Evolutionary conservation across 2,113 vertebrate species (phyloP), one percentile per base, ranked within the genome.

Genomic region (Zosterops lateralis): DNA sequence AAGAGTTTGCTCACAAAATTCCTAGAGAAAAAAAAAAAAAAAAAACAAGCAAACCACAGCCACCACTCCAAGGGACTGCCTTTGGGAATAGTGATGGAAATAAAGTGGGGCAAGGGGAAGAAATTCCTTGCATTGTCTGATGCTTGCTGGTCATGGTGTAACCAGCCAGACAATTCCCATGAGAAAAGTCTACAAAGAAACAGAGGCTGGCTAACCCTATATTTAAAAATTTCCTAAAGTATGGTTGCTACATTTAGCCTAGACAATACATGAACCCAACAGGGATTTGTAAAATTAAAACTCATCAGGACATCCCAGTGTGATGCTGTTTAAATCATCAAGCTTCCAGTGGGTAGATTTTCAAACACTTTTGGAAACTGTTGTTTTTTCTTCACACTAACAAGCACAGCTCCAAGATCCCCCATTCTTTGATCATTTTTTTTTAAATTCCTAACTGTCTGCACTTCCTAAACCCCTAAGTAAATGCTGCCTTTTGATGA

Each of bases 131-230:
- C 78, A 76, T 77, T 83, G 79, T 56, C 68, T 93, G 74, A 47
- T 32, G 40, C 76, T 80, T 51, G 62, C 72, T 38, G 78, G 84
- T 83, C 60, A 34, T 36, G 67, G 47, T 72, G 31, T 50, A 85
- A 79, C 71, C 47, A 87, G 74, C 14, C 87, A 93, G 87, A 61
- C 38, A 66, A 85, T 66, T 89, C 84, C 93, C 92, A 86, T 12
- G 79, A 94, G 82, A 91, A 85, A 89, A 91, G 82, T 31, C 87
- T 73, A 62, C 90, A 83, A 54, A 89, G 78, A 87, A 76, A 54
- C 42, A 83, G 50, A 32, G 34, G 36, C 78, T 76, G 78, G 45
- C 38, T 58, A 87, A 71, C 38, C 67, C 67, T 88, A 14, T 70
- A 80, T 51, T 95, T 44, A 71, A 88, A 58, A 44, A 34, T 36